Percentiles rank a stretch among this genome's conserved stretches.
These are phyloP conservation scores for Perccottus glenii DNA, from an alignment of 2,113 vertebrate species.

Conservation along the genomic window DNA sequence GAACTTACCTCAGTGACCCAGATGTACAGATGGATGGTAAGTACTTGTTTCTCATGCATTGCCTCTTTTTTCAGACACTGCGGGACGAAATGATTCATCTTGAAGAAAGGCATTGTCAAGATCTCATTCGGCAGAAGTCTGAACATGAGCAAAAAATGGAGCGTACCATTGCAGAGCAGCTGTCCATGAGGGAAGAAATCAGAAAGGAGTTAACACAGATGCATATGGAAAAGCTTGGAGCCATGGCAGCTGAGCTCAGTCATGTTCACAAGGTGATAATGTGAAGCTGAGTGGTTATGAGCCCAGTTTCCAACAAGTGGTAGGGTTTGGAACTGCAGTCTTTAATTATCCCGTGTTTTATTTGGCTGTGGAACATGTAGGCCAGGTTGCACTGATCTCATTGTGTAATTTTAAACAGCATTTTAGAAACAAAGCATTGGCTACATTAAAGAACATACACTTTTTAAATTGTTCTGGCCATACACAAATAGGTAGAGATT, in stretches of 20 bases:
- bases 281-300: neutral
- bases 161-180: slow-evolving; percentile 69
- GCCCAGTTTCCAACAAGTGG: too few species aligned
- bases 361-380: too few species aligned
- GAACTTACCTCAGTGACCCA: neutral
- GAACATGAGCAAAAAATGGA: slow-evolving; percentile 61
- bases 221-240: slow-evolving; percentile 80
- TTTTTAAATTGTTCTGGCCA: too few species aligned
- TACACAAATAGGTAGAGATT: too few species aligned
- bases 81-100: slow-evolving; percentile 73
- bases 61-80: slow-evolving; percentile 58
- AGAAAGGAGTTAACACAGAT: slow-evolving; percentile 73
- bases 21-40: too few species aligned
- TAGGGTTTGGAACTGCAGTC: too few species aligned
- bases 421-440: too few species aligned
- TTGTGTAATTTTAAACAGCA: too few species aligned
- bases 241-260: slow-evolving; percentile 79
- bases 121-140: slow-evolving; percentile 47
- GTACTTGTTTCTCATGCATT: too few species aligned
- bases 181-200: slow-evolving; percentile 68
- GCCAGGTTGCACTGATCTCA: too few species aligned
- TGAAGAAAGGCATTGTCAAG: slow-evolving; percentile 51
- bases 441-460: too few species aligned
- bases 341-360: too few species aligned
- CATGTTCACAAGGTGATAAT: slow-evolving; percentile 81